phyloP scores from a whole-genome alignment of 2,797 vertebrate species.

The Vespertilio murinus region DNA sequence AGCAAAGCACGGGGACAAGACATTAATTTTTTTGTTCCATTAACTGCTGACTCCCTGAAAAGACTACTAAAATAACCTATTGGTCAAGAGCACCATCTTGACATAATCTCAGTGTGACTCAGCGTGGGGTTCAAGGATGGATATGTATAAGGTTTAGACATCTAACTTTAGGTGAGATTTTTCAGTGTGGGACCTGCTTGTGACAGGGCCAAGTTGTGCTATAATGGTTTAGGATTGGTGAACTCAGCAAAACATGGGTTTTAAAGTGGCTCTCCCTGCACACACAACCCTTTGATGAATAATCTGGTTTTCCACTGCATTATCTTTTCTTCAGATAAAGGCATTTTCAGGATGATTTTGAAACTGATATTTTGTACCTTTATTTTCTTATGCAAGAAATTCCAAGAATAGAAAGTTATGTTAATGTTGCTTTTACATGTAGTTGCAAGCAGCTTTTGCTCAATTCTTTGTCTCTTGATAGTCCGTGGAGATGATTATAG shows the following conservation, averaged over 20 bases:
- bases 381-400: constrained; percentile 19
- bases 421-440: neutral
- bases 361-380: constrained; percentile 42
- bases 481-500: constrained; percentile 49
- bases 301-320: neutral
- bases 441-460: constrained; percentile 32
- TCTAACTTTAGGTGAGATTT: neutral
- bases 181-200: neutral
- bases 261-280: neutral
- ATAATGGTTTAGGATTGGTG: neutral
- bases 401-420: constrained; percentile 1
- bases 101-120: neutral
- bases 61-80: neutral
- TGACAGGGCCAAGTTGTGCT: neutral
- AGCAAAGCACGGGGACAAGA: neutral
- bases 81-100: neutral
- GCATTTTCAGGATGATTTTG: neutral
- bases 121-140: neutral
- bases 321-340: neutral
- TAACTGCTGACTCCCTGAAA: neutral
- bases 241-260: neutral
- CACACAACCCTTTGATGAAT: neutral
- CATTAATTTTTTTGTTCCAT: neutral
- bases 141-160: neutral
- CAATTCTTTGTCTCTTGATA: constrained; percentile 52